Evolutionary conservation across 92 coral and sea anemone species (phyloP).

Genomic region (Pocillopora meandrina): DNA sequence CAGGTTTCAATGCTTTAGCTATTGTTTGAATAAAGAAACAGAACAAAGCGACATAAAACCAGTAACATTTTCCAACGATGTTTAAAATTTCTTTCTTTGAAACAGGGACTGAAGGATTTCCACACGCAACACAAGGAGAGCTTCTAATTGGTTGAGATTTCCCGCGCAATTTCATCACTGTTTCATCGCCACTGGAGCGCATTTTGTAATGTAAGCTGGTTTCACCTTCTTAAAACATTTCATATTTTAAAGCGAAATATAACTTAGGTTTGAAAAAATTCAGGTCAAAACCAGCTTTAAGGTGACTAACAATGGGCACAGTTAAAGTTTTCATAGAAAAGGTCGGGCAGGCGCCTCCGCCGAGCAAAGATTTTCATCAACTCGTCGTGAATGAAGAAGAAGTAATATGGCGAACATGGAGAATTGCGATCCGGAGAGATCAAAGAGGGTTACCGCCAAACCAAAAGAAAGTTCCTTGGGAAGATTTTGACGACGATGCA

Average conservation of each 20-base stretch:
- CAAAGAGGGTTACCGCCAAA: conserved; percentile 92
- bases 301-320: conserved; percentile 52
- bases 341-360: conserved; percentile 94
- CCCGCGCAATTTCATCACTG: conserved; percentile 31
- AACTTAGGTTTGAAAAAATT: not conserved
- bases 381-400: conserved; percentile 86
- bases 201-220: not conserved
- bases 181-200: conserved; percentile 2
- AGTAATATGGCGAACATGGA: conserved; percentile 96
- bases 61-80: not conserved
- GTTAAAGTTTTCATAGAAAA: conserved; percentile 81
- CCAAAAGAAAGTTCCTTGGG: conserved; percentile 88
- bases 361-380: conserved; percentile 98
- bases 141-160: conserved; percentile 17
- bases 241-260: not conserved
- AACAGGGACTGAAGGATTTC: not conserved
- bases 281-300: not conserved
- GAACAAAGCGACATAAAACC: not conserved
- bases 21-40: not conserved
- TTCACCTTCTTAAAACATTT: not conserved
- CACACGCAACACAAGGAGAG: conserved; percentile 2
- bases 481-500: conserved; percentile 90
- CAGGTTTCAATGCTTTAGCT: not conserved
- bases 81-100: not conserved
- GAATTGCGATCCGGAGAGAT: conserved; percentile 89